Evolutionary conservation across 2,888 invertebrate species (phyloP), one percentile per base, ranked within the genome.

Genomic region (Lasioglossum vierecki): DNA sequence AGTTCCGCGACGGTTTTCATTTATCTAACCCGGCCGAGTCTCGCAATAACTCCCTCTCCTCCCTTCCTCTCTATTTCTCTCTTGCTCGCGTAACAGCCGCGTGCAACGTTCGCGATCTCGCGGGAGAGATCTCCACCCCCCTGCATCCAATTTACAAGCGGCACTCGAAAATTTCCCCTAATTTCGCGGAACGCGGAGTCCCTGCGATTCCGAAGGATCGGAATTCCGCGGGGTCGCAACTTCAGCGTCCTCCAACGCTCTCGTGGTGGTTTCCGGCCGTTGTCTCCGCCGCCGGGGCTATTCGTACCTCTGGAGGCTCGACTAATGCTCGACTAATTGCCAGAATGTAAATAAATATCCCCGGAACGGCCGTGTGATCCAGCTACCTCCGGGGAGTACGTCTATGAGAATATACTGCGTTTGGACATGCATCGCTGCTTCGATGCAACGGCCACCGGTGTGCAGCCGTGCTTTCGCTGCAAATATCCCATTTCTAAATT

Each of bases 261-360:
- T 35, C 26, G 39, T 18, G 60, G 35, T 66, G 66, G 66, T 66
- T 66, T 35, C 66, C 66, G 66, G 66, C 39, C 11, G 39, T 70
- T 41, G 70, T 70, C 66, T 70, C 41, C 70, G 66, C 68, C 15
- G 44, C 18, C 76, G 30, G 73, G 49, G 57, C 74, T 76, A 73
- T 70, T 73, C 53, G 78, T 80, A 75, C 41, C 90, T 89, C 92
- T 78, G 79, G 89, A 91, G 92, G 89, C 88, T 86, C 92, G 89
- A 90, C 93, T 94, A 94, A 95, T 94, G 93, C 93, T 83, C 91
- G 91, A 91, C 93, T 95, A 94, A 95, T 95, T 94, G 94, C 92
- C 91, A 89, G 91, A 95, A 94, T 94, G 94, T 94, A 94, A 94
- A 95, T 95, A 94, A 95, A 94, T 95, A 95, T 94, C 93, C 93